These are phyloP conservation scores for Spisula solida DNA, from an alignment of 2,888 invertebrate genomes.

Conservation along the genomic window DNA sequence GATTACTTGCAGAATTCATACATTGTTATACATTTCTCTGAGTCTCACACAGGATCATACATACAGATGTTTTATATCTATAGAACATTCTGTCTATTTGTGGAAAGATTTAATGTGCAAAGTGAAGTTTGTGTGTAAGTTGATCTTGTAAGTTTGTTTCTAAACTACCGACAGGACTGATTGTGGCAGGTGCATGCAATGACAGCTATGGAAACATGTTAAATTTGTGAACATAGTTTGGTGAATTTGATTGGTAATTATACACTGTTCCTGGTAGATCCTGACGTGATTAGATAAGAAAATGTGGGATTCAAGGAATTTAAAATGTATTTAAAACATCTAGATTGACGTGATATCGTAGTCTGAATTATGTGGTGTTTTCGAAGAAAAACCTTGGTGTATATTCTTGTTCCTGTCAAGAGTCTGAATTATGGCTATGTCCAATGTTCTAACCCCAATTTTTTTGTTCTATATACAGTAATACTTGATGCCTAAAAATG, in stretches of 20 bases:
- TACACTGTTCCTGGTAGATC: not conserved
- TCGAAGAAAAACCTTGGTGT: no score
- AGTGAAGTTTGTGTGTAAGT: not conserved
- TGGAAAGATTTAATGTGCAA: slow-evolving; percentile 10
- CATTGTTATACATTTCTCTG: not conserved
- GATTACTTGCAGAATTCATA: not conserved
- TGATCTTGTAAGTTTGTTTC: not conserved
- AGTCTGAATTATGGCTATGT: no score
- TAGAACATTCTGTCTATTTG: not conserved
- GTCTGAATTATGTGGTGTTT: no score
- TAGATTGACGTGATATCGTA: not conserved
- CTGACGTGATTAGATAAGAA: slow-evolving; percentile 8
- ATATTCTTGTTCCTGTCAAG: no score
- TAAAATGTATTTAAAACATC: no score
- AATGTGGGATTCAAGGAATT: not conserved
- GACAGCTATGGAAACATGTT: slow-evolving; percentile 3
- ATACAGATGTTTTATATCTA: slow-evolving; percentile 10
- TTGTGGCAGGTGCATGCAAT: not conserved
- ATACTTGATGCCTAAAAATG: no score
- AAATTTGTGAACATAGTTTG: slow-evolving; percentile 10
- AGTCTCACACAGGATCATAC: not conserved
- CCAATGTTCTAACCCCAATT: no score
- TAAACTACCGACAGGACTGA: not conserved
- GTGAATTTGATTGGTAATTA: slow-evolving; percentile 11
- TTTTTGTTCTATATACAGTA: no score